These are phyloP conservation scores for Drosophila gaucha DNA, from an alignment of 2,888 invertebrate species.

Conservation along the genomic window DNA sequence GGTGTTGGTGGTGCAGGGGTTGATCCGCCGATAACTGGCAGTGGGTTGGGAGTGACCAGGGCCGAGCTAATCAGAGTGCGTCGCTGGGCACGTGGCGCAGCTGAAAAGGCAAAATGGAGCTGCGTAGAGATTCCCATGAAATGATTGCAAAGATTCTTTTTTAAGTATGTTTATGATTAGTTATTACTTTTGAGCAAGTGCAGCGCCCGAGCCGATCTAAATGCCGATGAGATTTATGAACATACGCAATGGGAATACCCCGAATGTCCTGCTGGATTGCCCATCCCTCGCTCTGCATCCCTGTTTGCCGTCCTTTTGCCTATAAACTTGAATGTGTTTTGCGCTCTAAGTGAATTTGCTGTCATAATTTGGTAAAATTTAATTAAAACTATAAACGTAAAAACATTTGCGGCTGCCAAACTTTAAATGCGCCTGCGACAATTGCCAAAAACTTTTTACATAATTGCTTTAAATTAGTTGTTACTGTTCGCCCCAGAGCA, in stretches of 20 bases:
- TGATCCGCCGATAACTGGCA: conserved; percentile 35
- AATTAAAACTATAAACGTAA: conserved; percentile 73
- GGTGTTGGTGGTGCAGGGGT: conserved; percentile 33
- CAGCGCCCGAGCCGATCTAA: conserved; percentile 48
- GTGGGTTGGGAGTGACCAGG: conserved; percentile 5
- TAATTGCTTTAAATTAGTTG: conserved; percentile 82
- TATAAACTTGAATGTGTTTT: conserved; percentile 46
- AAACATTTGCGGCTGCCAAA: conserved; percentile 61
- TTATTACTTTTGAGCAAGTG: conserved; percentile 72
- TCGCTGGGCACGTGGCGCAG: conserved; percentile 75
- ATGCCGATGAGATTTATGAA: conserved; percentile 63
- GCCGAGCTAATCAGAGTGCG: conserved; percentile 80
- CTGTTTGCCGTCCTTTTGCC: not conserved
- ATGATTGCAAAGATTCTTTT: conserved; percentile 54
- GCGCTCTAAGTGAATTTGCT: conserved; percentile 50
- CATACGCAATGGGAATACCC: conserved; percentile 59
- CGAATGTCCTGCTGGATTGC: not conserved
- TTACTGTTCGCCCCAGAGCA: conserved; percentile 58
- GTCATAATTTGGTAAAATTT: conserved; percentile 75
- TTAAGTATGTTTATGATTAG: conserved; percentile 73
- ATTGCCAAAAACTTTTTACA: conserved; percentile 71
- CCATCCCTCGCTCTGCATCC: too few relatives aligned
- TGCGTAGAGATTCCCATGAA: conserved; percentile 65
- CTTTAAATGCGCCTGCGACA: conserved; percentile 53
- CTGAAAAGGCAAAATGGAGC: conserved; percentile 41